These are phyloP conservation scores for Odobenus rosmarus DNA, from an alignment of 2,113 vertebrate species.

Conservation along the genomic window DNA sequence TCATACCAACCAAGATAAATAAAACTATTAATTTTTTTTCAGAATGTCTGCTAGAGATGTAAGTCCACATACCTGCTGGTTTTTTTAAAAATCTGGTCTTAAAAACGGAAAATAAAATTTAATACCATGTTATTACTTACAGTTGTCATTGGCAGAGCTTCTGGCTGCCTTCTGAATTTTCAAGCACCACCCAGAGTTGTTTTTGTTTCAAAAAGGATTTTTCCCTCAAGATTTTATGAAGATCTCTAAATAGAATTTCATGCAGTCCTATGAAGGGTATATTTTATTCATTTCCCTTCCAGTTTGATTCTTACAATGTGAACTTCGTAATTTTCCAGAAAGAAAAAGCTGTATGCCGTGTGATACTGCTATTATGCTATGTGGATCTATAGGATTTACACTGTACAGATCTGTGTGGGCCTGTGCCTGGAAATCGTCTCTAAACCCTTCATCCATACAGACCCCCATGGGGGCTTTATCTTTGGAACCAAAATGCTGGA, in stretches of 20 bases:
- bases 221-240: constrained; percentile 60
- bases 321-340: constrained; percentile 14
- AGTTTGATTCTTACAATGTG: background rate
- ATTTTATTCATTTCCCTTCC: constrained; percentile 46
- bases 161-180: constrained; percentile 62
- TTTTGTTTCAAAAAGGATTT: constrained; percentile 66
- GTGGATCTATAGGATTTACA: background rate
- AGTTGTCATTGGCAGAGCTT: constrained; percentile 67
- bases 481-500: background rate
- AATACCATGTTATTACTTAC: constrained; percentile 69
- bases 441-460: background rate
- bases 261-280: background rate
- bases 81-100: constrained; percentile 18
- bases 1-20: constrained; percentile 61
- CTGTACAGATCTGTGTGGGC: background rate
- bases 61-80: constrained; percentile 65
- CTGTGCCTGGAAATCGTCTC: background rate
- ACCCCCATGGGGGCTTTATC: background rate
- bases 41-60: constrained; percentile 66
- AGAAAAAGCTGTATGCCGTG: background rate
- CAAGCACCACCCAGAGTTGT: constrained; percentile 44
- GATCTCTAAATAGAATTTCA: constrained; percentile 45
- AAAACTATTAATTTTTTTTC: constrained; percentile 1
- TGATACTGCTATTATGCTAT: background rate
- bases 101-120: constrained; percentile 78